Conservation (phyloP, 2,888 invertebrate genomes). For the Cheilosia pagana region DNA sequence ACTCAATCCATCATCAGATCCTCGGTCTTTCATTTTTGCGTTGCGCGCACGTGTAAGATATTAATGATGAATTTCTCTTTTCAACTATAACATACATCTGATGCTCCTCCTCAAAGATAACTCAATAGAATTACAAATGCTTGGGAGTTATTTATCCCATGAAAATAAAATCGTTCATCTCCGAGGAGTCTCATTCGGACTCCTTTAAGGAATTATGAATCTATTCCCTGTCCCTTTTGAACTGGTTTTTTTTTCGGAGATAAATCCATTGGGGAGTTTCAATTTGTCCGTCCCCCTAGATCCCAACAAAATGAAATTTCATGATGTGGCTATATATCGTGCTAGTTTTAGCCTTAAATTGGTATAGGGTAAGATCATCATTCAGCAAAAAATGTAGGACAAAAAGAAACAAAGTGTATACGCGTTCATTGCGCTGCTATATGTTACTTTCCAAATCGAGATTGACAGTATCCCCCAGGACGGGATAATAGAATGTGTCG, state of each 20-base stretch:
- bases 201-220: conserved; percentile 36
- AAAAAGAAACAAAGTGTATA: conserved; percentile 18
- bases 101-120: background rate
- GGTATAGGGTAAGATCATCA: no score
- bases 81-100: conserved; percentile 8
- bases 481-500: conserved; percentile 9
- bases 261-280: conserved; percentile 25
- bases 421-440: conserved; percentile 18
- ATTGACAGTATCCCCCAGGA: conserved; percentile 76
- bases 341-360: no score
- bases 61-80: conserved; percentile 44
- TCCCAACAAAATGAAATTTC: background rate
- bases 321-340: conserved; percentile 17
- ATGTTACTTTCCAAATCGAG: conserved; percentile 77
- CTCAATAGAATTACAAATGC: conserved; percentile 27
- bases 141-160: conserved; percentile 10
- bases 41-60: conserved; percentile 29
- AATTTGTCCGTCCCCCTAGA: conserved; percentile 1
- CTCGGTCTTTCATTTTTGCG: background rate
- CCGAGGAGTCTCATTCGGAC: conserved; percentile 8
- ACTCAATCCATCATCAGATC: conserved; percentile 19
- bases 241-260: conserved; percentile 1
- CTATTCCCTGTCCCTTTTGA: conserved; percentile 24
- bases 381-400: background rate
- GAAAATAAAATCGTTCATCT: conserved; percentile 20